Base-by-base conservation (phyloP, 2,888 invertebrate genomes). In the Drosophila ustulata region DNA sequence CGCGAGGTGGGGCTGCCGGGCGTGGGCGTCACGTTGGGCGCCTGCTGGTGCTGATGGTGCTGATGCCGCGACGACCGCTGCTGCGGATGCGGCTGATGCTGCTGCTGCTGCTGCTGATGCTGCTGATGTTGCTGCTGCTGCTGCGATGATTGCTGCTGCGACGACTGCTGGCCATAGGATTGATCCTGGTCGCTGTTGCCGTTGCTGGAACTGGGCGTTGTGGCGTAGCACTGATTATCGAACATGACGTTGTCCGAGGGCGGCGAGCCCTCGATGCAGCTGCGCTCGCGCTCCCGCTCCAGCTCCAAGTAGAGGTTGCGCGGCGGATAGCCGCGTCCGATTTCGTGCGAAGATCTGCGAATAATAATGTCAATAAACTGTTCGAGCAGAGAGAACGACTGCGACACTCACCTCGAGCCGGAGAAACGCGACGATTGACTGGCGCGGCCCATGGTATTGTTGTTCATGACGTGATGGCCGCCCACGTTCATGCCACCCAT, bases 181-280 rank as follows among this genome's bases (percentile, higher is more conserved):
- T 95, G 94, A 91, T 97, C 97, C 92, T 97, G 96, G 92, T 97
- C 97, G 37, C 97, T 97, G 93, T 97, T 97, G 63, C 97, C 97
- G 90, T 97, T 97, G 91, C 97, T 97, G 57, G 98, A 97, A 89
- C 97, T 97, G 13, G 98, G 98, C 41, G 98, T 98, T 46, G 98
- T 98, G 34, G 98, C 98, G 93, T 98, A 98, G 93, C 98, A 98
- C 92, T 97, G 97, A 93, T 98, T 97, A 94, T 98, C 98, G 92
- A 98, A 98, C 93, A 97, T 96, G 76, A 97, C 97, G 93, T 97
- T 97, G 93, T 98, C 98, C 55, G 98, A 98, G 3, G 98, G 97
- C 58, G 98, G 98, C 1, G 97, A 97, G 46, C 94, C 94, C 83
- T 92, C 93, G 68, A 92, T 91, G 76, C 93, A 93, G 62, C 93